Base-by-base conservation (phyloP, 1,140 invertebrate species). In the Cyclina sinensis region DNA sequence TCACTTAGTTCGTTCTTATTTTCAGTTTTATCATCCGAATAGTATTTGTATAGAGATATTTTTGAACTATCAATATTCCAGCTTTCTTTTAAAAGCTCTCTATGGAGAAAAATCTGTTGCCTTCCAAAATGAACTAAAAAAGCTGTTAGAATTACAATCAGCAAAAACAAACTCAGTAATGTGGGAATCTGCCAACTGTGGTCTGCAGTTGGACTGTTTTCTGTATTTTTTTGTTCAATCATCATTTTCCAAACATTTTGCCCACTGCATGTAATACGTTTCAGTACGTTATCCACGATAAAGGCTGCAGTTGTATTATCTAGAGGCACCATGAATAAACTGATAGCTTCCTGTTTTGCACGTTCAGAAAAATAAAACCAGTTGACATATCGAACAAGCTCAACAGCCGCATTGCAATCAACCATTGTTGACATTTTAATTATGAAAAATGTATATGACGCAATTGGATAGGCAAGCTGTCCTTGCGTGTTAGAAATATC, bases 371-470 rank as follows among this genome's bases (percentile, higher is more conserved):
- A 81, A 24, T 90, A 51, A 65, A 94, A 93, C 93, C 93, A 95
- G 16, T 91, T 76, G 18, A 94, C 82, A 74, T 90, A 94, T 39
- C 94, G 79, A n/a, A 94, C 81, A 4, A 95, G 74, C 78, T 94
- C 94, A 32, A 79, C 90, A 27, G 91, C 92, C 3, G 84, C 54
- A 18, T 87, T 62, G 78, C 94, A 95, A 70, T 90, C 54, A 14
- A 30, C 46, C 86, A 91, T 93, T 43, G 24, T 54, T 0, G 89
- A 90, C 32, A 81, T 85, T 43, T 89, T 81, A 16, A 94, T 62
- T 32, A 94, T 90, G 73, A 94, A 85, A 88, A 93, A 94, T 9
- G 93, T 93, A 80, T 90, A 94, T 9, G 88, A 83, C 27, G 91
- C 85, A 3, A 94, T 90, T 0, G 94, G 94, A 87, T 94, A 94